Base-by-base conservation (phyloP, 2,888 invertebrate genomes). In the Unio delphinus region DNA sequence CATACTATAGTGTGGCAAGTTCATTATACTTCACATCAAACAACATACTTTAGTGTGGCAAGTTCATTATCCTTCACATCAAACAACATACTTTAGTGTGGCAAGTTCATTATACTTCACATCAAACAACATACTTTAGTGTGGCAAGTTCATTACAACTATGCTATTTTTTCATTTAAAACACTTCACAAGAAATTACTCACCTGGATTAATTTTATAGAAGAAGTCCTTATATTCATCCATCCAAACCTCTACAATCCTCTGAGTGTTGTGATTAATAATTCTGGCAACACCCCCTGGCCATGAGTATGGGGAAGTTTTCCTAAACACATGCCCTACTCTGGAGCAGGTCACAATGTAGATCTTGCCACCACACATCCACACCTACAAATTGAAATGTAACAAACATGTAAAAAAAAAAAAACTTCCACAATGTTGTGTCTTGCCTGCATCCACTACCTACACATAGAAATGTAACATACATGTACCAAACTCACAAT, bases 191-290 rank as follows among this genome's bases (percentile, higher is more conserved):
- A 3, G 23, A 15, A 23, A 26, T 20, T 1, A 70, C 69, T 69
- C 67, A 90, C 90, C 87, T 77, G 90, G 90, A 76, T 88, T 90
- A 65, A 89, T 87, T 80, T 88, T 89, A 79, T 89, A 87, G 76
- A 87, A 90, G 81, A 90, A 89, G 57, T 90, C 96, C 91, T 96
- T 95, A 96, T 98, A 99, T 91, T 99, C 97, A 93, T 99, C 99
- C 95, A 99, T 95, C 99, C 99, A 99, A 88, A 99, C 99, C 91
- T 98, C 97, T 87, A 98, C 99, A 87, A 98, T 97, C 87, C 99
- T 94, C 87, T 98, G 97, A 84, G 98, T 97, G 92, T 99, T 99
- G 92, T 98, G 97, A 75, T 89, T 89, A 86, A 98, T 94, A 87
- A 99, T 98, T 80, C 95, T 94, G 91, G 90, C 90, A 11, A 91